Conservation (phyloP, 2,888 invertebrate species). For the Stramonita haemastoma region DNA sequence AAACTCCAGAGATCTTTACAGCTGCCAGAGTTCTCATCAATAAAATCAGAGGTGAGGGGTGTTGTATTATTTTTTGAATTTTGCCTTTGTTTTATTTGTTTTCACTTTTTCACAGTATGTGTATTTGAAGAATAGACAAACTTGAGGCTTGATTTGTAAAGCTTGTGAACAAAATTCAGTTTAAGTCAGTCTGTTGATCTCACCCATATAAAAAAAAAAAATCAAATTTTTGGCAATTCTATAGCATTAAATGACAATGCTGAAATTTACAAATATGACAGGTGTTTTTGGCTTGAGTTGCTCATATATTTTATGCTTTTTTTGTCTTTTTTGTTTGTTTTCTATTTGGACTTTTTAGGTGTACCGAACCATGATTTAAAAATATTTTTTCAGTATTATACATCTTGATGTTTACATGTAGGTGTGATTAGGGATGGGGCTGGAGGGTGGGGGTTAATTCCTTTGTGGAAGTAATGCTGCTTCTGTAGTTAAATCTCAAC, state of each 20-base stretch:
- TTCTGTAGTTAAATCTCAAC: background rate
- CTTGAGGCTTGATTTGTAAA: too few relatives aligned
- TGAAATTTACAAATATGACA: too few relatives aligned
- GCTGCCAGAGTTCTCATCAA: constrained; percentile 79
- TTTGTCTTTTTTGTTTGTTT: background rate
- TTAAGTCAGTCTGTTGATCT: too few relatives aligned
- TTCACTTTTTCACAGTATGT: too few relatives aligned
- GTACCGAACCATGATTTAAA: background rate
- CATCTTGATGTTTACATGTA: background rate
- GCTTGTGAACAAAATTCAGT: too few relatives aligned
- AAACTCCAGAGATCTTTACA: constrained; percentile 79
- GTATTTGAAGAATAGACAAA: too few relatives aligned
- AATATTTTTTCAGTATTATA: background rate
- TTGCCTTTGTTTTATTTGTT: too few relatives aligned
- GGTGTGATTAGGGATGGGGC: background rate
- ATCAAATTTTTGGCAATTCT: too few relatives aligned
- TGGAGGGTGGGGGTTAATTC: too few relatives aligned
- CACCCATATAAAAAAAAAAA: too few relatives aligned
- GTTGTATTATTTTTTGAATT: background rate
- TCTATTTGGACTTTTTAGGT: background rate
- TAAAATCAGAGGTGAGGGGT: constrained; percentile 78
- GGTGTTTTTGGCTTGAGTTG: background rate
- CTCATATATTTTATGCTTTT: too few relatives aligned
- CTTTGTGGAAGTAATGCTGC: background rate
- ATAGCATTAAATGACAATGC: too few relatives aligned